Percentiles rank a stretch among this genome's conserved stretches.
Conservation (phyloP, 92 coral and sea anemone species). For the Nematostella vectensis region DNA sequence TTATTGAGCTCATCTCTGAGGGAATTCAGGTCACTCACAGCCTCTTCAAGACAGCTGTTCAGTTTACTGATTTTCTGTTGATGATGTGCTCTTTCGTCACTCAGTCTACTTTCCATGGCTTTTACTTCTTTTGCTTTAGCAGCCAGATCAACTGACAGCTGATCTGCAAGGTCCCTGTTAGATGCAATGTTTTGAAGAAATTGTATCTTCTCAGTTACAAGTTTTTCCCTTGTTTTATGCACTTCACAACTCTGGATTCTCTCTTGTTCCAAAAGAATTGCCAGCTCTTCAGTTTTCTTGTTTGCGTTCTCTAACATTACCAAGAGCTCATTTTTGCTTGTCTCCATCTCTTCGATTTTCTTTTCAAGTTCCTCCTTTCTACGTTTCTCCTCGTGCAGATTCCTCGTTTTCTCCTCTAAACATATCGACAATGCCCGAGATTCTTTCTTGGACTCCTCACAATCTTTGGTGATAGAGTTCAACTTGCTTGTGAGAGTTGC, state of each 20-base stretch:
- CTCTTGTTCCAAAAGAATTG: constrained; percentile 45
- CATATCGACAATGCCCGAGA: constrained; percentile 29
- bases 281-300: constrained; percentile 50
- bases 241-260: constrained; percentile 50
- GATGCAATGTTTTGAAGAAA: constrained; percentile 56
- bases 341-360: constrained; percentile 20
- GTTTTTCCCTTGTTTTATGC: constrained; percentile 55
- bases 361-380: constrained; percentile 52
- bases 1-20: constrained; percentile 31
- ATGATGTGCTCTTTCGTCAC: constrained; percentile 26
- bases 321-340: constrained; percentile 25
- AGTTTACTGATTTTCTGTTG: constrained; percentile 7
- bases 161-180: constrained; percentile 59
- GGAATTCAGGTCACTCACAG: constrained; percentile 5
- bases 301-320: constrained; percentile 43
- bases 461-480: constrained; percentile 21
- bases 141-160: constrained; percentile 34
- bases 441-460: constrained; percentile 24
- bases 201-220: constrained; percentile 55
- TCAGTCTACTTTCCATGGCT: constrained; percentile 23
- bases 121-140: constrained; percentile 41
- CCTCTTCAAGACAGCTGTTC: constrained; percentile 4
- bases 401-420: constrained; percentile 32
- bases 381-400: constrained; percentile 34
- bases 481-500: constrained; percentile 42